Percentiles rank a stretch among this genome's conserved stretches.
Evolutionary conservation across 2,888 invertebrate genomes (phyloP).

Genomic region (Xiphydria camelus): DNA sequence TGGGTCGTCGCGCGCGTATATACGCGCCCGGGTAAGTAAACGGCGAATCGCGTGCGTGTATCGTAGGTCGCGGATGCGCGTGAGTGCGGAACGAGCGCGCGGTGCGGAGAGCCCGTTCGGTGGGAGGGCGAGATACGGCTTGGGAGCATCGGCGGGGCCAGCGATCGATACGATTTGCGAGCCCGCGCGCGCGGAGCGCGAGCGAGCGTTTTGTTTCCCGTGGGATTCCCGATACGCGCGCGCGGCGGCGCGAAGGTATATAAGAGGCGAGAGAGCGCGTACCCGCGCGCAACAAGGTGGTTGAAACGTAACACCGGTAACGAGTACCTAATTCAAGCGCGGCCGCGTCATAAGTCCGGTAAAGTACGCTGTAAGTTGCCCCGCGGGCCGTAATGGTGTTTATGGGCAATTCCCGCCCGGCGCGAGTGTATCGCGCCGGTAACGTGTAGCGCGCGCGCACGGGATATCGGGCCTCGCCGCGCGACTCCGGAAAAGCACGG

Average conservation of each 20-base stretch:
- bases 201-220: neutral
- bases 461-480: neutral
- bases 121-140: no score
- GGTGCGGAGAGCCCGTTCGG: no score
- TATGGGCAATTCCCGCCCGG: slow-evolving; percentile 46
- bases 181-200: no score
- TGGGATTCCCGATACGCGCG: neutral
- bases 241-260: neutral
- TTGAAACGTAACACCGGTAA: slow-evolving; percentile 51
- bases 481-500: slow-evolving; percentile 35
- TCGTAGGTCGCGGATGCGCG: no score
- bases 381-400: slow-evolving; percentile 49
- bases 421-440: slow-evolving; percentile 1
- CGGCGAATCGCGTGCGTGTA: no score
- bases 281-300: slow-evolving; percentile 15
- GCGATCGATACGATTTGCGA: no score
- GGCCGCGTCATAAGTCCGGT: slow-evolving; percentile 49
- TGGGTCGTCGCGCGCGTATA: no score
- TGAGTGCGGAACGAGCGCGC: no score
- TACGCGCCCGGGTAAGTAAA: no score
- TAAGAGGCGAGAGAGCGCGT: neutral
- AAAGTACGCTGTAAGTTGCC: slow-evolving; percentile 50
- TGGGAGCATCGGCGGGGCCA: no score
- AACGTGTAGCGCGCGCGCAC: neutral
- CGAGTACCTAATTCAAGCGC: slow-evolving; percentile 51